A percentile compares a stretch with the other conserved stretches of the same genome.
Conservation (phyloP, 2,888 invertebrate genomes). For the Thumatha senex region DNA sequence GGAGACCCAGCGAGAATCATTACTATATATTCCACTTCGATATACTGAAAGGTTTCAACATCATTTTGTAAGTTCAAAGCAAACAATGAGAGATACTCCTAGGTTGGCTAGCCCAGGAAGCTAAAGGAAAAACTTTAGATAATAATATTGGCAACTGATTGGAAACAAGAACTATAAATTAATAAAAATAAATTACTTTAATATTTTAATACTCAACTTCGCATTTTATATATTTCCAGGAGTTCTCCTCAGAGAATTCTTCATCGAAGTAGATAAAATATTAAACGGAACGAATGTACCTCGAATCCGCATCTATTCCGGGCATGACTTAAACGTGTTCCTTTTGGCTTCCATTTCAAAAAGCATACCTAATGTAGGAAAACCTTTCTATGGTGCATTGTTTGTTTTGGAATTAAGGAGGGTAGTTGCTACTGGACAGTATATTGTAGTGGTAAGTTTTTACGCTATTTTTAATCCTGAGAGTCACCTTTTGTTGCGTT, state of each 20-base stretch:
- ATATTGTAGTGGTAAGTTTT: conserved; percentile 47
- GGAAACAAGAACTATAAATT: too few relatives aligned
- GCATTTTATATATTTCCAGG: conserved; percentile 1
- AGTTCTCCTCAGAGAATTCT: conserved; percentile 10
- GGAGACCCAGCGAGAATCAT: too few relatives aligned
- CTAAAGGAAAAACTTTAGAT: too few relatives aligned
- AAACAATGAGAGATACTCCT: too few relatives aligned
- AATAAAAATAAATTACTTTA: too few relatives aligned
- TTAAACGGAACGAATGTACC: not conserved
- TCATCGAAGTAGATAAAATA: not conserved
- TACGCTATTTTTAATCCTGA: not conserved
- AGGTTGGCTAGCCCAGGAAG: too few relatives aligned
- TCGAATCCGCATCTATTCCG: conserved; percentile 6
- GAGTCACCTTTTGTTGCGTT: too few relatives aligned
- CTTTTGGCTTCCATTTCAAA: not conserved
- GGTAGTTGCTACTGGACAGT: conserved; percentile 35
- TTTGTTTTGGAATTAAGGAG: conserved; percentile 44
- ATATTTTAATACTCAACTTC: too few relatives aligned
- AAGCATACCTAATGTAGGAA: not conserved
- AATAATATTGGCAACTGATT: too few relatives aligned
- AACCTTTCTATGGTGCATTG: conserved; percentile 33
- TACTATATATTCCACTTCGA: too few relatives aligned
- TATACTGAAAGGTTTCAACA: too few relatives aligned
- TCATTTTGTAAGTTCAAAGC: too few relatives aligned
- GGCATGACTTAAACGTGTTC: conserved; percentile 6